Conservation (phyloP, 2,113 vertebrate species). For the Genyomyrus donnyi region DNA sequence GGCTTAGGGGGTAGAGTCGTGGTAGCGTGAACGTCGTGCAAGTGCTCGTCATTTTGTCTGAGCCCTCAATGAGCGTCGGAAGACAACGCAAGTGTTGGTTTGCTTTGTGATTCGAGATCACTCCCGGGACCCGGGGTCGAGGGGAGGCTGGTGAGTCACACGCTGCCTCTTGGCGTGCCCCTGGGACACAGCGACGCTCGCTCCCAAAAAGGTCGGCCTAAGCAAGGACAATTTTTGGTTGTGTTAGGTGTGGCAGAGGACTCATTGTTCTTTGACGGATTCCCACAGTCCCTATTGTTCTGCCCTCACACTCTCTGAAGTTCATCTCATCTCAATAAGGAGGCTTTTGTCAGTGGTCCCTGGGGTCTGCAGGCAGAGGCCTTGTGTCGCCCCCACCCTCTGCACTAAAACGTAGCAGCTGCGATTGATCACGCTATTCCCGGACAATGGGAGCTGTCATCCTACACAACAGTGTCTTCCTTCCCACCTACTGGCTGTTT, state of each 20-base stretch:
- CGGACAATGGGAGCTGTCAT: neutral
- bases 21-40: neutral
- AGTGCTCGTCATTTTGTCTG: neutral
- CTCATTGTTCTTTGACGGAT: neutral
- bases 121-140: neutral
- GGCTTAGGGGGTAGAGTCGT: neutral
- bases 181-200: neutral
- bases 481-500: neutral
- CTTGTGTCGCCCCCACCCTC: neutral
- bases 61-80: neutral
- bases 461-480: neutral
- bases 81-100: neutral
- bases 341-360: neutral
- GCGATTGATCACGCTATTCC: neutral
- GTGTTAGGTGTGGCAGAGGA: neutral
- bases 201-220: neutral
- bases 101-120: neutral
- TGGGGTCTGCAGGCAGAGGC: neutral
- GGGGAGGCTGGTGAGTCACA: neutral
- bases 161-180: neutral
- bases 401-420: neutral
- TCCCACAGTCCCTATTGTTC: neutral
- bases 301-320: neutral
- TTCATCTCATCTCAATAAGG: conserved; percentile 4
- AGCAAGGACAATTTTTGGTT: neutral